Conservation (phyloP, 2,113 vertebrate genomes). For the Embiotoca jacksoni region DNA sequence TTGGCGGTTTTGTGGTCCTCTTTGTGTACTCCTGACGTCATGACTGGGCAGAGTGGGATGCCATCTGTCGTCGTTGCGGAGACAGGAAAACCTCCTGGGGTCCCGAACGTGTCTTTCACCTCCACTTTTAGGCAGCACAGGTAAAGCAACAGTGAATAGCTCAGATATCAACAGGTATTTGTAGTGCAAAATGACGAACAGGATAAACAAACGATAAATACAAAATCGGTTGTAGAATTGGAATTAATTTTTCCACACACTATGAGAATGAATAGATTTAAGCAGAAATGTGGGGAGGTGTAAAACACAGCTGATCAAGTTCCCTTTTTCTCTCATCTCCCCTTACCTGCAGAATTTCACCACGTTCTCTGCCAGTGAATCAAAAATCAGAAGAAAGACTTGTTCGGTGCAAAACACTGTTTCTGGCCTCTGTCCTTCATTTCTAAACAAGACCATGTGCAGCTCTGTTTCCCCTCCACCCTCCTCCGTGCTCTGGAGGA, state of each 20-base stretch:
- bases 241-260: not conserved
- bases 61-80: conserved; percentile 61
- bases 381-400: conserved; percentile 11
- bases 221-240: not conserved
- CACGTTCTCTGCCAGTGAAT: not conserved
- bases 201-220: not conserved
- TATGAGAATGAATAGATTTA: not conserved
- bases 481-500: conserved; percentile 46
- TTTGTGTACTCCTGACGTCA: conserved; percentile 60
- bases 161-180: conserved; percentile 40
- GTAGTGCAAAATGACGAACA: not conserved
- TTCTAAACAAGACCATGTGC: conserved; percentile 50
- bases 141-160: conserved; percentile 17
- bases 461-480: conserved; percentile 5
- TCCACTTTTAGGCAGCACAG: conserved; percentile 23
- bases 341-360: not conserved
- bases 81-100: conserved; percentile 35
- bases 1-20: conserved; percentile 52
- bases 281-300: not conserved
- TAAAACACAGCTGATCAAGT: not conserved
- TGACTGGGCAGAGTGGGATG: conserved; percentile 36
- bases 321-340: not conserved
- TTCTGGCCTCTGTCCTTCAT: conserved; percentile 50
- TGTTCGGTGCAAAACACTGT: conserved; percentile 4
- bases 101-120: conserved; percentile 18